Conservation (phyloP, 2,113 vertebrate genomes). For the Capricornis sumatraensis region DNA sequence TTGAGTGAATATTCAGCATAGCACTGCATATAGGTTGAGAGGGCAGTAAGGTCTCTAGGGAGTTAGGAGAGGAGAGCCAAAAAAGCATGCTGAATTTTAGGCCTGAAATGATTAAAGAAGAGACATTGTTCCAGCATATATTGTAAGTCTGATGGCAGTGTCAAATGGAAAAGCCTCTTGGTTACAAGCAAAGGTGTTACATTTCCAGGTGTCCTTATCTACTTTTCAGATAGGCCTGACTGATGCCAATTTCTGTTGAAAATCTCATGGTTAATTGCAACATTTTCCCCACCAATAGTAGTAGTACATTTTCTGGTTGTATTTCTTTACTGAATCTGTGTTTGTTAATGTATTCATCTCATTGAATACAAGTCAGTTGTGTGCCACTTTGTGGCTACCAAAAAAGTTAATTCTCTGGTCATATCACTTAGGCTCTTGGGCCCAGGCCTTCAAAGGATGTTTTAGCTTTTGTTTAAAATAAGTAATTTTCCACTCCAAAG, state of each 20-base stretch:
- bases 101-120: neutral
- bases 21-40: neutral
- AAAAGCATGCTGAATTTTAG: constrained; percentile 12
- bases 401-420: neutral
- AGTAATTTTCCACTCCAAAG: constrained; percentile 33
- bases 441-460: constrained; percentile 33
- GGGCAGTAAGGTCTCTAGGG: neutral
- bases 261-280: neutral
- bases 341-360: neutral
- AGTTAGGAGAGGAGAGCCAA: neutral
- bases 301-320: neutral
- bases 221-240: neutral
- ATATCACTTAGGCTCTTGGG: neutral
- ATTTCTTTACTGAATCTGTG: neutral
- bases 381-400: neutral
- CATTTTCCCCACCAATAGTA: neutral
- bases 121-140: neutral
- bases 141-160: neutral
- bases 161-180: neutral
- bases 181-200: neutral
- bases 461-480: constrained; percentile 63
- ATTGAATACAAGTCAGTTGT: neutral
- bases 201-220: neutral
- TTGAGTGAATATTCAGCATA: neutral
- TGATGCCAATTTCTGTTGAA: neutral